A percentile compares a stretch with the other conserved stretches of the same genome.
Evolutionary conservation across 2,888 invertebrate genomes (phyloP).

Genomic region (Lepidocyrtoides sp.): DNA sequence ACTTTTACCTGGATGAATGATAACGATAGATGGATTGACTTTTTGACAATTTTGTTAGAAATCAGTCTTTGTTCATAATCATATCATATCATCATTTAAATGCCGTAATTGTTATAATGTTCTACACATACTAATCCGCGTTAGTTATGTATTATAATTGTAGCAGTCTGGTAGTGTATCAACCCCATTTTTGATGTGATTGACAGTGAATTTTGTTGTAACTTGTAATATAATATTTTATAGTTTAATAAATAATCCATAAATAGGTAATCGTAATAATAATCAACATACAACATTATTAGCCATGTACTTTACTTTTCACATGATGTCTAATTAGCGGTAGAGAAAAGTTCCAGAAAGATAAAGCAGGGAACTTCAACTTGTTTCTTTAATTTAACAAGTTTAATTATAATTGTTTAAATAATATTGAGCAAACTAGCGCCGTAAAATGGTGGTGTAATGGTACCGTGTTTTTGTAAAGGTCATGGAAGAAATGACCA

Average conservation of each 20-base stretch:
- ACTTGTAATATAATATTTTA: conserved; percentile 48
- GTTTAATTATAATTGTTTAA: not conserved
- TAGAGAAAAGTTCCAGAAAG: no score
- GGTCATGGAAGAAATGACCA: not conserved
- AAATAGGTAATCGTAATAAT: no score
- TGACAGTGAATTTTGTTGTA: conserved; percentile 69
- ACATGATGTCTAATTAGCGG: not conserved
- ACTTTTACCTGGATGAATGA: conserved; percentile 74
- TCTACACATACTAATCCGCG: not conserved
- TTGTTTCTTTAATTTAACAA: no score
- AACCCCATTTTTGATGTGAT: conserved; percentile 69
- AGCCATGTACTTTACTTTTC: conserved; percentile 22
- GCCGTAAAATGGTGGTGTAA: conserved; percentile 7
- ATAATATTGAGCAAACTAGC: not conserved
- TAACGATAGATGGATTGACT: conserved; percentile 27
- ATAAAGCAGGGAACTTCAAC: no score
- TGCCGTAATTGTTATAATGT: conserved; percentile 12
- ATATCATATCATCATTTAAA: conserved; percentile 47
- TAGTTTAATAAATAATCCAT: no score
- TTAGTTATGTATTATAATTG: not conserved
- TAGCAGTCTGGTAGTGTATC: not conserved
- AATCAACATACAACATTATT: not conserved
- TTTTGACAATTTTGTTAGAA: not conserved
- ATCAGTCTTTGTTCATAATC: conserved; percentile 47
- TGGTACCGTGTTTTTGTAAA: conserved; percentile 42